These are phyloP conservation scores for Nomada fucata DNA, from an alignment of 2,888 invertebrate species.

Conservation along the genomic window DNA sequence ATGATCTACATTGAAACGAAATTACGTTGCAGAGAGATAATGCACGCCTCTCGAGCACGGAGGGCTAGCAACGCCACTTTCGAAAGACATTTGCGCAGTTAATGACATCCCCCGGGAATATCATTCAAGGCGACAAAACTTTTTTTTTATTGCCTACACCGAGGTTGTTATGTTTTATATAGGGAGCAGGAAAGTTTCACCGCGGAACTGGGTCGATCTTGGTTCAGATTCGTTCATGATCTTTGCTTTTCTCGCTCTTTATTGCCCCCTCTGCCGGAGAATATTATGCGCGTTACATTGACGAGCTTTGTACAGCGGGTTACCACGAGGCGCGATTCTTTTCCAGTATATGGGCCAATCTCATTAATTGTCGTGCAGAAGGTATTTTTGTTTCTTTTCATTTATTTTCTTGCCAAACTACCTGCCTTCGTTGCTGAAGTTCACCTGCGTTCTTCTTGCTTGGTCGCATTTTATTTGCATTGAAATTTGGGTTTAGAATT, in stretches of 20 bases:
- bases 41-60: constrained; percentile 59
- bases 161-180: constrained; percentile 12
- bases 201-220: background rate
- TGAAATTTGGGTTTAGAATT: background rate
- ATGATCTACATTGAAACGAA: constrained; percentile 73
- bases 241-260: background rate
- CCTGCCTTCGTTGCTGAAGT: too few relatives aligned
- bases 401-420: too few relatives aligned
- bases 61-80: constrained; percentile 54
- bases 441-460: too few relatives aligned
- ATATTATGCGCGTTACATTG: background rate
- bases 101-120: constrained; percentile 62
- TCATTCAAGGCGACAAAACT: constrained; percentile 43
- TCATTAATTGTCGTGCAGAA: too few relatives aligned
- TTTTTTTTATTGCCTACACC: constrained; percentile 36
- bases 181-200: background rate
- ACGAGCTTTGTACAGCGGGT: too few relatives aligned
- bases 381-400: too few relatives aligned
- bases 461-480: too few relatives aligned
- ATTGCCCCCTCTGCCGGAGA: background rate
- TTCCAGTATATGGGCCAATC: too few relatives aligned
- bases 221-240: background rate
- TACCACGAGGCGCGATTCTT: too few relatives aligned
- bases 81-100: constrained; percentile 66
- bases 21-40: constrained; percentile 69